phyloP scores from a whole-genome alignment of 2,888 invertebrate species.

The Lithophane semibrunnea region DNA sequence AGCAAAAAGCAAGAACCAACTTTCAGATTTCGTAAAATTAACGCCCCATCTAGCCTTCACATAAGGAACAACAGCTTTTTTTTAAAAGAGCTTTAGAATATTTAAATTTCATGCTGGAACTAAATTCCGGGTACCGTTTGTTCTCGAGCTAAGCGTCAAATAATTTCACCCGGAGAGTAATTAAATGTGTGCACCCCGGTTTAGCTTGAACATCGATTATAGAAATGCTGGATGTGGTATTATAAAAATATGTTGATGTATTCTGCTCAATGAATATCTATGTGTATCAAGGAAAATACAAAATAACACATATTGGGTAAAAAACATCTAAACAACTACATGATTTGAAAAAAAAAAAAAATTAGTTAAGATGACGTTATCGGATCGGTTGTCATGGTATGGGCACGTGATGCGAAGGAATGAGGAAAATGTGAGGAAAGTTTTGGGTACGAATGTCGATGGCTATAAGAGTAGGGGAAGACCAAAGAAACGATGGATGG shows the following conservation, averaged over 20 bases:
- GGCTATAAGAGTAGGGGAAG: no score
- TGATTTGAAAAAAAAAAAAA: no score
- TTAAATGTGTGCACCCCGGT: constrained; percentile 60
- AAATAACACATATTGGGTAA: not conserved
- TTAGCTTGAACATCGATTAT: constrained; percentile 20
- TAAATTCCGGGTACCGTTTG: constrained; percentile 54
- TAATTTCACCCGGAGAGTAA: constrained; percentile 58
- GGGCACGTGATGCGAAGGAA: no score
- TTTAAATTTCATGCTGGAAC: constrained; percentile 48
- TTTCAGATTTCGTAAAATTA: constrained; percentile 5
- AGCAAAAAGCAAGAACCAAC: not conserved
- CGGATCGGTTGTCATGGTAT: no score
- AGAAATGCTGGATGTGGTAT: constrained; percentile 5
- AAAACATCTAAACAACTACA: no score
- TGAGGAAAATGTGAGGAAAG: no score
- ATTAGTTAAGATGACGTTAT: no score
- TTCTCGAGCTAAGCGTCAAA: constrained; percentile 47
- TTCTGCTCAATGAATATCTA: not conserved
- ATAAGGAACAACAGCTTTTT: constrained; percentile 16
- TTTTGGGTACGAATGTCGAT: no score
- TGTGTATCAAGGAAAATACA: not conserved
- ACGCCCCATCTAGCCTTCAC: not conserved
- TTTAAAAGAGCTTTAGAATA: constrained; percentile 30
- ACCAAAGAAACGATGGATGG: no score
- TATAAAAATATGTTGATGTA: not conserved